These are phyloP conservation scores for Dasypogon diadema DNA, from an alignment of 2,888 invertebrate genomes.

Conservation along the genomic window DNA sequence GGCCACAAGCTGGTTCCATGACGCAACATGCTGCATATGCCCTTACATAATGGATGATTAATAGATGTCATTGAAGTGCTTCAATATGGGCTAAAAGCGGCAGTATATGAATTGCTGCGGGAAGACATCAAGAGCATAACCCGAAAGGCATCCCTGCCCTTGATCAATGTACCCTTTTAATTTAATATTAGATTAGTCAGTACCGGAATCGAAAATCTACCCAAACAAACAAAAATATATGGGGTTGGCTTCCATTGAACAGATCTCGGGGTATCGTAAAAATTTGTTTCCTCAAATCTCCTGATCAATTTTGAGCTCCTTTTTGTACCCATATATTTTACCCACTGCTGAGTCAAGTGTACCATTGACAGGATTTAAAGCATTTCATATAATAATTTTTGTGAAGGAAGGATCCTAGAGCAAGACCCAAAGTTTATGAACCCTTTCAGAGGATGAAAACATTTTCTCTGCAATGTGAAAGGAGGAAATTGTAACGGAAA, in stretches of 20 bases:
- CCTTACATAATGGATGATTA: too few relatives aligned
- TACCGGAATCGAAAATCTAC: neutral
- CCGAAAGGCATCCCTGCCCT: neutral
- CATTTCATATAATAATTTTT: slow-evolving; percentile 25
- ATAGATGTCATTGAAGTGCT: too few relatives aligned
- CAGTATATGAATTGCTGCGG: too few relatives aligned
- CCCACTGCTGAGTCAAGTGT: neutral
- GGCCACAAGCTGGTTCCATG: too few relatives aligned
- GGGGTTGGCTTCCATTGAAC: slow-evolving; percentile 5
- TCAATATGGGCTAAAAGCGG: too few relatives aligned
- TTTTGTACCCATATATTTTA: neutral
- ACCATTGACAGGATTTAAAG: slow-evolving; percentile 16
- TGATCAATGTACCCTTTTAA: neutral
- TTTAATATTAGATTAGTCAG: neutral
- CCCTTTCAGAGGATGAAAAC: slow-evolving; percentile 15
- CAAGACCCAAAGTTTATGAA: slow-evolving; percentile 25
- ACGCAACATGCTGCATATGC: too few relatives aligned
- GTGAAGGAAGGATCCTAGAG: neutral
- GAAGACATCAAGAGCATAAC: too few relatives aligned
- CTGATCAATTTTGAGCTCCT: slow-evolving; percentile 11
- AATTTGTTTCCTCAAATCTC: slow-evolving; percentile 4
- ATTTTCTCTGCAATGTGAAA: slow-evolving; percentile 16
- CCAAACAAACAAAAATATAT: neutral
- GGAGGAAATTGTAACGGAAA: slow-evolving; percentile 31
- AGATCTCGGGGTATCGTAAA: neutral